Percentiles rank a stretch among this genome's conserved stretches.
These are phyloP conservation scores for Stichodactyla helianthus DNA, from an alignment of 64 coral and sea anemone genomes.

Conservation along the genomic window DNA sequence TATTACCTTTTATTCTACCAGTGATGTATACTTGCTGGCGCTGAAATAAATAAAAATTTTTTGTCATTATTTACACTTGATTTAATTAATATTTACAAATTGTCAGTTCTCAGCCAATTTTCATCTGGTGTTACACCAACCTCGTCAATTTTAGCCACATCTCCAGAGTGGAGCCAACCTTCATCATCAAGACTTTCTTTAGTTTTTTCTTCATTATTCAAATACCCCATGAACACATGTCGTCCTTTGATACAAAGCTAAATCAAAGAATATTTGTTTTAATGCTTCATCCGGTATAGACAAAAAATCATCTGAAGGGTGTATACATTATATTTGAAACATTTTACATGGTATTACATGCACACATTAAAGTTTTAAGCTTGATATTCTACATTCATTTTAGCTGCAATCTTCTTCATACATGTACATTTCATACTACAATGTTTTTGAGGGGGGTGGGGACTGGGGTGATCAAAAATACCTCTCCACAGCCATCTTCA, in stretches of 20 bases:
- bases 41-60: slow-evolving; percentile 22
- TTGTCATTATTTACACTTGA: too few species aligned
- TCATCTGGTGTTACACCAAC: slow-evolving; percentile 15
- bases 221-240: slow-evolving; percentile 98
- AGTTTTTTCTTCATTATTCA: slow-evolving; percentile 93
- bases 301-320: too few species aligned
- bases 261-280: neutral
- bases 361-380: neutral
- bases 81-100: too few species aligned
- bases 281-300: too few species aligned
- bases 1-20: slow-evolving; percentile 90
- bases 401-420: too few species aligned
- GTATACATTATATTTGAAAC: too few species aligned
- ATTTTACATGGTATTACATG: neutral
- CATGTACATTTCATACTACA: too few species aligned
- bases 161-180: slow-evolving; percentile 83
- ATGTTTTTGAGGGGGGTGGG: too few species aligned
- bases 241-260: slow-evolving; percentile 85
- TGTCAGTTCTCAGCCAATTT: too few species aligned
- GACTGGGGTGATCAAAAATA: neutral
- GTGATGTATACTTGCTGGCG: slow-evolving; percentile 75
- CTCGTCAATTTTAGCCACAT: slow-evolving; percentile 83
- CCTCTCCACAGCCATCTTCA: slow-evolving; percentile 90
- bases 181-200: slow-evolving; percentile 64
- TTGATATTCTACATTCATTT: too few species aligned